Evolutionary conservation across 1,140 invertebrate genomes (phyloP).

Genomic region (Trichogramma pretiosum): DNA sequence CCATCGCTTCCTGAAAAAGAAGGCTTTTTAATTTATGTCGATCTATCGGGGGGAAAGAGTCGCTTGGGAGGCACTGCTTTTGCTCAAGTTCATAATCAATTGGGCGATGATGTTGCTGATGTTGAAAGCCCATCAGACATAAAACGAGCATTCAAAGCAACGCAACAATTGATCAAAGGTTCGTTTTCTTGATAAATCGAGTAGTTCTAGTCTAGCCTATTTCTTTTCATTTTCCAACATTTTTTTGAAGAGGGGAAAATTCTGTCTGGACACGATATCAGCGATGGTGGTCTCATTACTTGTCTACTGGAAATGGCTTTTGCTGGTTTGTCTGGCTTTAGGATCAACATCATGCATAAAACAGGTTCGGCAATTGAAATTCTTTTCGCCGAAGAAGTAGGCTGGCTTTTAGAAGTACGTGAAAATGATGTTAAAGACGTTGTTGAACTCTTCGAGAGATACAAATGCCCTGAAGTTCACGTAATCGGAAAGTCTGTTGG

Average conservation of each 20-base stretch:
- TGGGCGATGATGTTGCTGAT: constrained; percentile 76
- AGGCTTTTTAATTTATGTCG: constrained; percentile 59
- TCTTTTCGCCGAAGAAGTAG: constrained; percentile 86
- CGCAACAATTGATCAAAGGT: constrained; percentile 74
- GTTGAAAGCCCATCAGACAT: constrained; percentile 61
- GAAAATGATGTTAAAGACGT: constrained; percentile 50
- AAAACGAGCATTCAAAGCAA: constrained; percentile 67
- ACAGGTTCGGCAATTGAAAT: constrained; percentile 52
- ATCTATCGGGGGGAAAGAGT: constrained; percentile 55
- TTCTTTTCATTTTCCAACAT: not conserved
- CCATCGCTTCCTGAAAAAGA: constrained; percentile 45
- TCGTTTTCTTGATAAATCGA: constrained; percentile 17
- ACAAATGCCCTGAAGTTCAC: constrained; percentile 58
- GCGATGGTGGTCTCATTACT: constrained; percentile 88
- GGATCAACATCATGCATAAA: constrained; percentile 56
- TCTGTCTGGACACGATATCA: constrained; percentile 89
- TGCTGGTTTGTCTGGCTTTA: constrained; percentile 74
- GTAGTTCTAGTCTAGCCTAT: too few species aligned
- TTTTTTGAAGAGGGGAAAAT: constrained; percentile 55
- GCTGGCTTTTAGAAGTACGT: constrained; percentile 80
- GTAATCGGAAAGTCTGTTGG: constrained; percentile 61
- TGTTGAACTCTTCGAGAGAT: constrained; percentile 50
- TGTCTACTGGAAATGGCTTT: constrained; percentile 93
- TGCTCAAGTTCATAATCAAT: constrained; percentile 80
- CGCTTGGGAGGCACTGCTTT: constrained; percentile 85